Evolutionary conservation across 2,797 vertebrate genomes (phyloP), one percentile per base, ranked within the genome.

Genomic region (Phrynocephalus vlangalii): DNA sequence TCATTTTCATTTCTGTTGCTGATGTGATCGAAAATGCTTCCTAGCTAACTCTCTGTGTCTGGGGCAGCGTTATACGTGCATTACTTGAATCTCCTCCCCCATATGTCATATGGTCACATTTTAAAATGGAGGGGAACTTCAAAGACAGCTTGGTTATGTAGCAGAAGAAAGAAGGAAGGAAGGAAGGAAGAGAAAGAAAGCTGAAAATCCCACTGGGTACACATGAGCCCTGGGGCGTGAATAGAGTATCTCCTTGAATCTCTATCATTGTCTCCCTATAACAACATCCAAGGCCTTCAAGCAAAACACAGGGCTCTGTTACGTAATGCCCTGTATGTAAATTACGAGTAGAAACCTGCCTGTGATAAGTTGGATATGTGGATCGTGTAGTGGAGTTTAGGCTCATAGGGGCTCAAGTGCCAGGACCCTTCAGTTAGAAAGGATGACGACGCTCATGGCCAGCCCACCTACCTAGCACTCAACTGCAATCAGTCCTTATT

Each of bases 281-380:
- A 86, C 52, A 87, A 68, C 38, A 67, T 68, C 10, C 26, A 81
- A 82, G 20, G 28, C 13, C 26, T 48, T 66, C 52, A 82, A 76
- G 38, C 72, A 82, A 82, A 81, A 76, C 60, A 13, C 52, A 67
- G 6, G 56, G 8, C 6, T 26, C 76, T 76, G 76, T 30, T 78
- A 26, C 22, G 26, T 18, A 68, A 82, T 3, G 18, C 38, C 22
- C 48, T 77, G 24, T 70, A 22, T 9, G 5, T 56, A 56, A 67
- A 6, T 68, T 83, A 83, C 38, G 77, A 38, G n/a, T 82, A 68
- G 24, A 56, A 87, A 77, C 48, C 30, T 87, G 50, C 3, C 52
- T 8, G 24, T 7, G 26, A 71, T 26, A n/a, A n/a, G 75, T 30
- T 72, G 67, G 28, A 79, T 44, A 24, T 22, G n/a, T 44, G 70